Base-by-base conservation (phyloP, 2,797 vertebrate species). In the Podargus strigoides region DNA sequence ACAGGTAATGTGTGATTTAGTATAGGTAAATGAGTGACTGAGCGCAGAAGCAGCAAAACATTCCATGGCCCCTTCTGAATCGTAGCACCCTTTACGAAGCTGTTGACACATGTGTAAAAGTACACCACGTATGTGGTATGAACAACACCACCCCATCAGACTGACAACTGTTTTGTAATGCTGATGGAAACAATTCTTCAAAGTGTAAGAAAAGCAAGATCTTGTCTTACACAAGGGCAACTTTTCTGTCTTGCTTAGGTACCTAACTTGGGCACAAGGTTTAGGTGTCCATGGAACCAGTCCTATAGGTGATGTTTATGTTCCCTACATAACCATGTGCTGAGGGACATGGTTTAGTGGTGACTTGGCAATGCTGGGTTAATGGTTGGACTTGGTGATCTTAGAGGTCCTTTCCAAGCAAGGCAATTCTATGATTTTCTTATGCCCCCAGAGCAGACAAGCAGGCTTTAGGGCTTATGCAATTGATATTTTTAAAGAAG, bases 281-380 rank as follows among this genome's bases (percentile, higher is more conserved):
- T 47, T 52, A 19, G 3, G 23, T 26, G 28, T 7, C 16, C 13
- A 4, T 50, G 41, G 66, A 69, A 36, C 3, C 0, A 0, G 13
- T 46, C 23, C 47, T 74, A 9, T 6, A 36, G 14, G 24, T 64
- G 44, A 12, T 39, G 1, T 39, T 90, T 58, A 16, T 44, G 17
- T 69, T 50, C 27, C 24, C 14, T 42, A 3, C 10, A 4, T 3
- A n/a, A n/a, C n/a, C n/a, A n/a, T n/a, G n/a, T n/a, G n/a, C n/a
- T n/a, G n/a, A n/a, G n/a, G n/a, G n/a, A n/a, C n/a, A n/a, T n/a
- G n/a, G n/a, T n/a, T n/a, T n/a, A n/a, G n/a, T n/a, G n/a, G n/a
- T n/a, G n/a, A n/a, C n/a, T n/a, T n/a, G n/a, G n/a, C n/a, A n/a
- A n/a, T n/a, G n/a, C n/a, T n/a, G n/a, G n/a, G n/a, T n/a, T n/a